Percentiles rank a stretch among this genome's conserved stretches.
Evolutionary conservation across 2,797 vertebrate genomes (phyloP).

Genomic region (Anisognathus igniventris): DNA sequence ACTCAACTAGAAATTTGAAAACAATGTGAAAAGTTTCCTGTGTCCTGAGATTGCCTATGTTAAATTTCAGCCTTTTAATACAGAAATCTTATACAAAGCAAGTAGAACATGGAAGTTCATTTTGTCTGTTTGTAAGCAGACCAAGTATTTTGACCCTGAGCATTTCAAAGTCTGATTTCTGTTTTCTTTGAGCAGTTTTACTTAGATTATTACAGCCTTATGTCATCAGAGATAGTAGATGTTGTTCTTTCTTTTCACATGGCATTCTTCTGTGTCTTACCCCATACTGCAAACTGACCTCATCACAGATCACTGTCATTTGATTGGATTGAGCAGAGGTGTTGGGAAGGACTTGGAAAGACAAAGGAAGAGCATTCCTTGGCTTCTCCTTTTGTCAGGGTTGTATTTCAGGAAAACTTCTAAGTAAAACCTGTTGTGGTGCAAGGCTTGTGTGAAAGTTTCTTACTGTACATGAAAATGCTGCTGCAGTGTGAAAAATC

Average conservation of each 20-base stretch:
- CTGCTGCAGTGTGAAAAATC: not conserved
- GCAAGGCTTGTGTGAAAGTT: not conserved
- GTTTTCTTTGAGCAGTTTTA: not conserved
- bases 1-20: conserved; percentile 30
- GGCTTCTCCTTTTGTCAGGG: not conserved
- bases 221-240: not conserved
- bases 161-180: not conserved
- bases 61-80: not conserved
- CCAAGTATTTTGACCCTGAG: not conserved
- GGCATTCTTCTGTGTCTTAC: not conserved
- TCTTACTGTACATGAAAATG: not conserved
- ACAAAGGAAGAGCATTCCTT: not conserved
- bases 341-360: not conserved
- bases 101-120: not conserved
- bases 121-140: not conserved
- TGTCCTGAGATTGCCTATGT: conserved; percentile 22
- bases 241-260: not conserved
- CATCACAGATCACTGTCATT: not conserved
- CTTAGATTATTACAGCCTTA: not conserved
- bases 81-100: not conserved
- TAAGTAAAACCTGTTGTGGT: not conserved
- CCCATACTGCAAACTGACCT: not conserved
- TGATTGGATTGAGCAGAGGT: not conserved
- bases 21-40: not conserved
- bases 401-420: not conserved